Evolutionary conservation across 1,140 invertebrate genomes (phyloP), one percentile per base, ranked within the genome.

Genomic region (Metaphire vulgaris): DNA sequence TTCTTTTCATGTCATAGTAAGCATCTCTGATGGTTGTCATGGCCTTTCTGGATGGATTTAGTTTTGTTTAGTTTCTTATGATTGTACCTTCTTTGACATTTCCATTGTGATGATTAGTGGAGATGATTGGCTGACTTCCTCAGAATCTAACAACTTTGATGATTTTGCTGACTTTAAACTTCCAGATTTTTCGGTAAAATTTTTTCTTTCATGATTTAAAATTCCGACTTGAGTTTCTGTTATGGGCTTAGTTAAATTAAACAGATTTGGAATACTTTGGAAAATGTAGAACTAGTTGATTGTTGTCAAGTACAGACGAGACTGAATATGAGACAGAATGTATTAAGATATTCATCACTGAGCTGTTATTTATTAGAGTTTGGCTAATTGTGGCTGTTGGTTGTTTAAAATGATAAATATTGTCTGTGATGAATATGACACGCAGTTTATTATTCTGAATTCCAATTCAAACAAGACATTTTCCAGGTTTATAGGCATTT

Each of bases 161-260:
- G 76, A 77, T 14, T 34, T 77, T 26, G 76, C 21, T 32, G 83
- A 83, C 72, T 85, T 85, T 77, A 85, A 85, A 76, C 81, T 85
- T 76, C 84, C 84, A 66, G 83, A 85, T 77, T 77, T 85, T 29
- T 80, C 80, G 34, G 82, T 84, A 76, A 79, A 76, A 74, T 6
- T 1, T 1, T 34, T 41, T 29, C 16, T 73, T 34, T 2, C 33
- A 1, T 71, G 14, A 0, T 2, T 71, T 67, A 14, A 2, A 2
- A 68, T 68, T 68, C 28, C 31, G 28, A 68, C 31, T 68, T 29
- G 28, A 29, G 31, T 68, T 68, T 29, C 31, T 68, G 12, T 68
- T 12, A 21, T 1, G 28, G 67, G 28, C 14, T 12, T 68, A 29
- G 15, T 15, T 68, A 21, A 29, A 29, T 6, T 68, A 29, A 68